These are phyloP conservation scores for Alfaro cultratus DNA, from an alignment of 2,797 vertebrate species.

Conservation along the genomic window DNA sequence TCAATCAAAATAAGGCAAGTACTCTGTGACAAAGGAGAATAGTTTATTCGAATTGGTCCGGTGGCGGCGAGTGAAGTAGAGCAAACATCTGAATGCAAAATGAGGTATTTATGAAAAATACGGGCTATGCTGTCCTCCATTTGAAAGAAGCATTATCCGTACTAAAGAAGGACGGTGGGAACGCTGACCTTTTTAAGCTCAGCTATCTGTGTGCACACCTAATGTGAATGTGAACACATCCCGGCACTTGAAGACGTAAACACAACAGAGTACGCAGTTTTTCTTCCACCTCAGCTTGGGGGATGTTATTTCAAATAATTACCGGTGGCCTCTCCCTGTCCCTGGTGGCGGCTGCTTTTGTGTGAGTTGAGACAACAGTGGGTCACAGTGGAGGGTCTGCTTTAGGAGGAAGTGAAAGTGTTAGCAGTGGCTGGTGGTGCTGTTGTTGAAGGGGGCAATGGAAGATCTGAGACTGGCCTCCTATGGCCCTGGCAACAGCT, in stretches of 20 bases:
- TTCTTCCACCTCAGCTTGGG: conserved; percentile 84
- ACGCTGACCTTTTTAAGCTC: conserved; percentile 97
- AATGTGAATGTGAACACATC: conserved; percentile 50
- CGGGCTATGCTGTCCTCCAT: conserved; percentile 88
- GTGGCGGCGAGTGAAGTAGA: conserved; percentile 79
- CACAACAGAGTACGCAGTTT: conserved; percentile 54
- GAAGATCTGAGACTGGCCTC: conserved; percentile 94
- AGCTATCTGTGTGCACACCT: conserved; percentile 42
- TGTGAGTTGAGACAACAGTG: conserved; percentile 70
- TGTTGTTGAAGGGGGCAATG: conserved; percentile 77
- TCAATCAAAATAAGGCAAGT: conserved; percentile 87
- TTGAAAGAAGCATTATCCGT: conserved; percentile 90
- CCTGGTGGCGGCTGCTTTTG: conserved; percentile 84
- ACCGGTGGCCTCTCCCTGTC: conserved; percentile 93
- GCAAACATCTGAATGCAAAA: conserved; percentile 91
- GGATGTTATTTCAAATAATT: conserved; percentile 98
- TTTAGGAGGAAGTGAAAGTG: conserved; percentile 62
- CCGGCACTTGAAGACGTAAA: conserved; percentile 38
- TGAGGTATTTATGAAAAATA: conserved; percentile 88
- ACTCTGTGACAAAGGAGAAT: conserved; percentile 86
- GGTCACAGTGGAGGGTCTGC: conserved; percentile 76
- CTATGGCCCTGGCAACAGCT: conserved; percentile 94
- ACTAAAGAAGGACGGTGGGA: conserved; percentile 86
- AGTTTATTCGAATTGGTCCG: conserved; percentile 88
- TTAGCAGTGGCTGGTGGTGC: conserved; percentile 50